phyloP scores from a whole-genome alignment of 2,797 vertebrate species.

The Forpus xanthops region DNA sequence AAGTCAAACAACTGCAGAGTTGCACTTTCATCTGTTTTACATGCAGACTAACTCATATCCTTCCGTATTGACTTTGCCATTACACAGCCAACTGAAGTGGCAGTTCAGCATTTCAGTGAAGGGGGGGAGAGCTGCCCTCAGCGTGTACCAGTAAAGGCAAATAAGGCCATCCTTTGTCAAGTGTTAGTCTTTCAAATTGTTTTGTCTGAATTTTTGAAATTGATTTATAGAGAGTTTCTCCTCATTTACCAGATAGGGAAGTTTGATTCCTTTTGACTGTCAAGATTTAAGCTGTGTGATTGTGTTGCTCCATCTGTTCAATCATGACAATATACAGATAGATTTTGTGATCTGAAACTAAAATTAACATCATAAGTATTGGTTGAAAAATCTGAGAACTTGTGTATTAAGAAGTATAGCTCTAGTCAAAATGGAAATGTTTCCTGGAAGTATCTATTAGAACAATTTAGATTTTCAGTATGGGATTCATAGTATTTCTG shows the following conservation, averaged over 20 bases:
- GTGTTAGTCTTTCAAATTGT: neutral
- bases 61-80: constrained; percentile 35
- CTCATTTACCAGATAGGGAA: neutral
- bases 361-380: constrained; percentile 1
- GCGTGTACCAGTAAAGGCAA: constrained; percentile 7
- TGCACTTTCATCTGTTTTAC: constrained; percentile 50
- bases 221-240: neutral
- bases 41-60: neutral
- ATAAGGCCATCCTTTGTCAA: neutral
- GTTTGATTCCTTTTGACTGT: constrained; percentile 8
- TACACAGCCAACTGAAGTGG: neutral
- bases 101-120: neutral
- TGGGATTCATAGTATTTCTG: neutral
- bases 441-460: neutral
- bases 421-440: neutral
- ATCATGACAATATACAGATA: neutral
- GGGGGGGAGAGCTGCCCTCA: neutral
- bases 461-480: neutral
- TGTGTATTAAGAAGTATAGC: neutral
- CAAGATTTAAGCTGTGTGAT: neutral
- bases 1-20: neutral
- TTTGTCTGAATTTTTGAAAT: neutral
- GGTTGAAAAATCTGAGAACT: neutral
- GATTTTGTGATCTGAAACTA: constrained; percentile 8
- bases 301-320: constrained; percentile 40